phyloP scores from a whole-genome alignment of 2,888 invertebrate species.

The Pyrrhosoma nymphula region DNA sequence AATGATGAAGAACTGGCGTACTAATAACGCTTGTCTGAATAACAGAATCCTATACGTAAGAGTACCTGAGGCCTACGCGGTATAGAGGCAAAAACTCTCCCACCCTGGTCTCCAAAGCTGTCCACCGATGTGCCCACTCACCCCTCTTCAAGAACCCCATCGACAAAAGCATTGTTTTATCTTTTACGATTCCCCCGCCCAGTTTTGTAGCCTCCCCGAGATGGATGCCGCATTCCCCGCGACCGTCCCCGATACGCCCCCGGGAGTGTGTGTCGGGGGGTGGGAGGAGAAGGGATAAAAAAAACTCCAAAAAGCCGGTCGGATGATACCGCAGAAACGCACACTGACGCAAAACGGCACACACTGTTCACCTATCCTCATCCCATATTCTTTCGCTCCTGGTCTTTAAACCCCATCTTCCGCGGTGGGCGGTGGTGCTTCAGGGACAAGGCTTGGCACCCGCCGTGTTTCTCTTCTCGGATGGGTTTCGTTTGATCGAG shows the following conservation, averaged over 20 bases:
- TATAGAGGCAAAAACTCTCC: not conserved
- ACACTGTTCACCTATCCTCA: not conserved
- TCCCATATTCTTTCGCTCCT: not conserved
- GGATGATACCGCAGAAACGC: not conserved
- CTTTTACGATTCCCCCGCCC: not conserved
- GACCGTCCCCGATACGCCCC: not conserved
- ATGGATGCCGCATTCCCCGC: conserved; percentile 5
- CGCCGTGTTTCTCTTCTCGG: not conserved
- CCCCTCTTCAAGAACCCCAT: not conserved
- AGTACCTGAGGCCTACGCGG: not conserved
- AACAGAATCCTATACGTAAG: not conserved
- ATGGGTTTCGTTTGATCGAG: conserved; percentile 20
- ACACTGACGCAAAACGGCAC: not conserved
- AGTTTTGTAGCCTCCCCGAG: not conserved
- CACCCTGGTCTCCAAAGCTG: not conserved
- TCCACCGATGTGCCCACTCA: not conserved
- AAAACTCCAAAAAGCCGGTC: not conserved
- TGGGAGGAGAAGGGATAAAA: not conserved
- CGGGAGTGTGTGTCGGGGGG: not conserved
- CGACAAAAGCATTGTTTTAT: not conserved
- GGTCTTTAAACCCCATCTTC: not conserved
- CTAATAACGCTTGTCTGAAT: too few species aligned
- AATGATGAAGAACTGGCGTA: too few species aligned
- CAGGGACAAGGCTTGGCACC: not conserved
- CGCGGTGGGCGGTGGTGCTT: not conserved